A percentile compares a stretch with the other conserved stretches of the same genome.
Conservation (phyloP, 92 coral and sea anemone genomes). For the Metridium senile region DNA sequence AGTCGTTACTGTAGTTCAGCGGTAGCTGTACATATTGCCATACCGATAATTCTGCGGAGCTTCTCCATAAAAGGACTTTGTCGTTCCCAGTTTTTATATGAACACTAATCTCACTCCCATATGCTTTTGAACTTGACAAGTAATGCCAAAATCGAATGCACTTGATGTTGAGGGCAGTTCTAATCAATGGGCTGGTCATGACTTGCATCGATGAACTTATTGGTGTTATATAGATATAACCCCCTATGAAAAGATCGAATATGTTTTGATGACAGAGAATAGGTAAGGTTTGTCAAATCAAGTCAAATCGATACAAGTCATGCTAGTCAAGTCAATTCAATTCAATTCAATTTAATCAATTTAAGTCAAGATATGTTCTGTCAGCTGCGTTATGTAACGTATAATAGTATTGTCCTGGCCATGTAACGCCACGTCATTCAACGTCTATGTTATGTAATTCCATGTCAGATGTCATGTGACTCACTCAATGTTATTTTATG, state of each 20-base stretch:
- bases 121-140: neutral
- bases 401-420: too few relatives aligned
- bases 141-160: constrained; percentile 15
- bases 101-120: constrained; percentile 4
- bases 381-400: too few relatives aligned
- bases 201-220: neutral
- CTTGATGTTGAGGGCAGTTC: neutral
- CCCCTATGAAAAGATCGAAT: neutral
- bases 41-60: neutral
- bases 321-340: too few relatives aligned
- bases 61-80: neutral
- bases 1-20: neutral
- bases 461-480: too few relatives aligned
- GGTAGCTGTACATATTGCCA: constrained; percentile 33
- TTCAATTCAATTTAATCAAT: too few relatives aligned
- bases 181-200: constrained; percentile 3
- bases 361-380: too few relatives aligned
- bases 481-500: too few relatives aligned
- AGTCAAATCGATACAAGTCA: too few relatives aligned
- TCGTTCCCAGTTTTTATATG: neutral
- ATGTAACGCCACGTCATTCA: too few relatives aligned
- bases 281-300: too few relatives aligned
- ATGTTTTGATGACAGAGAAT: too few relatives aligned
- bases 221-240: neutral
- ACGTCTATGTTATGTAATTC: too few relatives aligned